phyloP scores from a whole-genome alignment of 2,888 invertebrate genomes.

The Hyposoter dolosus region DNA sequence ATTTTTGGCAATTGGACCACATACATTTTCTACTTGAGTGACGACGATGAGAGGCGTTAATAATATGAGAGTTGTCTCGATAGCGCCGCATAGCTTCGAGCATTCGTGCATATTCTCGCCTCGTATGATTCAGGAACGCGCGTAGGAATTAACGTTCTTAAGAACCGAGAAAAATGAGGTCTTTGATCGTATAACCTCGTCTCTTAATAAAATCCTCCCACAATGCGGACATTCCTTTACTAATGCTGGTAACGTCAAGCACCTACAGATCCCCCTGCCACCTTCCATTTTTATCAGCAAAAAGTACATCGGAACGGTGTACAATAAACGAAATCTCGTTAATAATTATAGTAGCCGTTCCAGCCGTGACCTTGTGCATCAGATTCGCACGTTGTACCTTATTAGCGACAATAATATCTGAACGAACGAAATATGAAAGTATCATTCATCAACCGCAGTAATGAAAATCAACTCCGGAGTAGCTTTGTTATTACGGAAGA shows the following conservation, averaged over 20 bases:
- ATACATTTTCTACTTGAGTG: neutral
- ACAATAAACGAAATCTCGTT: neutral
- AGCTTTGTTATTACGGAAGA: neutral
- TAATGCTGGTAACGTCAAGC: neutral
- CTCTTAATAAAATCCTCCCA: conserved; percentile 6
- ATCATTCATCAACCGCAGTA: neutral
- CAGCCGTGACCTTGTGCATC: conserved; percentile 37
- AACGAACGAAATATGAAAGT: neutral
- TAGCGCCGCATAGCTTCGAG: neutral
- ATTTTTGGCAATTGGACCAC: conserved; percentile 1
- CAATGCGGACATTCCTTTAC: neutral
- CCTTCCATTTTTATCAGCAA: neutral
- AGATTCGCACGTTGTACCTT: neutral
- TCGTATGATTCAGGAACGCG: neutral
- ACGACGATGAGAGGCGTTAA: conserved; percentile 2
- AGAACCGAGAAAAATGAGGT: neutral
- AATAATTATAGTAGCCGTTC: conserved; percentile 46
- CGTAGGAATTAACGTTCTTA: neutral
- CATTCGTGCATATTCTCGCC: conserved; percentile 8
- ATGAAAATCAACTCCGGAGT: neutral
- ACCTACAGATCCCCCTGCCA: neutral
- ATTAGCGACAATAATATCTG: neutral
- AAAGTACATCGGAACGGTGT: neutral
- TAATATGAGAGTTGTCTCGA: conserved; percentile 1
- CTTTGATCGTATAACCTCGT: conserved; percentile 1